These are phyloP conservation scores for Lasiommata megera DNA, from an alignment of 2,888 invertebrate species.

Conservation along the genomic window DNA sequence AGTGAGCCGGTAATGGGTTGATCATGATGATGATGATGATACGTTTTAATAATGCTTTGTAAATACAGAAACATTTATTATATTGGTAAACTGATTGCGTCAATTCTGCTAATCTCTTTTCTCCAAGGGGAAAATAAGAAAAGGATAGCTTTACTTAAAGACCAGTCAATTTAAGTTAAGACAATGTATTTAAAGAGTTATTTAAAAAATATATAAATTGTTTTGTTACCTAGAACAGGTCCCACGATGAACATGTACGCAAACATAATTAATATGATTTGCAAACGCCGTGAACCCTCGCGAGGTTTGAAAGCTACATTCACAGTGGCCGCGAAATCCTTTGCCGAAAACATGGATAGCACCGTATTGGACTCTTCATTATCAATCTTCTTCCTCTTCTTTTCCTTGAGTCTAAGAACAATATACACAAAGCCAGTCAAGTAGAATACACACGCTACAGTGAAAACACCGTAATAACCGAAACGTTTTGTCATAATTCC, in stretches of 20 bases:
- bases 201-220: neutral
- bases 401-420: constrained; percentile 62
- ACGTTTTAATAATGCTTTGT: too few species aligned
- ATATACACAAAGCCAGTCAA: constrained; percentile 70
- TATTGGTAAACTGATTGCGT: too few species aligned
- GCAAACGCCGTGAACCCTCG: constrained; percentile 58
- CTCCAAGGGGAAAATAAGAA: too few species aligned
- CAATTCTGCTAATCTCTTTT: too few species aligned
- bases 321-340: constrained; percentile 69
- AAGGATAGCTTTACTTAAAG: too few species aligned
- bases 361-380: constrained; percentile 49
- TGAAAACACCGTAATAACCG: constrained; percentile 75
- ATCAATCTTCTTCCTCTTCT: constrained; percentile 56
- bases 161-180: too few species aligned
- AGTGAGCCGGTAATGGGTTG: too few species aligned
- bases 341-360: constrained; percentile 59
- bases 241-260: constrained; percentile 77
- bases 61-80: neutral
- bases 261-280: constrained; percentile 67
- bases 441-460: constrained; percentile 67
- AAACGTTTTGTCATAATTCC: constrained; percentile 75
- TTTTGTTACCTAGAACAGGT: constrained; percentile 69
- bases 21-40: too few species aligned
- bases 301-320: constrained; percentile 68
- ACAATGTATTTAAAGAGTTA: too few species aligned